A percentile compares a stretch with the other conserved stretches of the same genome.
phyloP scores from a whole-genome alignment of 2,888 invertebrate species.

The Polietes domitor region DNA sequence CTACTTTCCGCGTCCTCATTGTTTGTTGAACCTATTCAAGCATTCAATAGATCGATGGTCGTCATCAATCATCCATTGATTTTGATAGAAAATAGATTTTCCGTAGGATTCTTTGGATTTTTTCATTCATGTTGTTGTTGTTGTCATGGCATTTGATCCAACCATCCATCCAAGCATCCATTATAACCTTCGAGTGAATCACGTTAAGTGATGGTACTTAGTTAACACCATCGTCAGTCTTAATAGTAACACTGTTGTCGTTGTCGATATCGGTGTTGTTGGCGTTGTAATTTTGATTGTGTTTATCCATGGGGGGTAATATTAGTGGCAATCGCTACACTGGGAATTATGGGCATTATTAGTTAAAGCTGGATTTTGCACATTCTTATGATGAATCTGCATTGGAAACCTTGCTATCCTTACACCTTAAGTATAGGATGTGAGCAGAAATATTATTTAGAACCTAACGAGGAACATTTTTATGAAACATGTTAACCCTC shows the following conservation, averaged over 20 bases:
- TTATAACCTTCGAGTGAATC: not conserved
- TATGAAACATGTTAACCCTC: too few species aligned
- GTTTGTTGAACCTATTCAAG: not conserved
- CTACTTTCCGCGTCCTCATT: too few species aligned
- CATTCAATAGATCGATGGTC: not conserved
- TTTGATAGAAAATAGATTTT: conserved; percentile 21
- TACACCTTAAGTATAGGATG: too few species aligned
- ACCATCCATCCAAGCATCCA: too few species aligned
- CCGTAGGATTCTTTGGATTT: not conserved
- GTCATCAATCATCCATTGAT: conserved; percentile 32
- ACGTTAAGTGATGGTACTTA: conserved; percentile 9
- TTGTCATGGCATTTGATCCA: not conserved
- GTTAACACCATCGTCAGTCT: not conserved
- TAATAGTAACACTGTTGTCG: not conserved
- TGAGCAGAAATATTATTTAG: too few species aligned
- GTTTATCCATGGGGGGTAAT: not conserved
- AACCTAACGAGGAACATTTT: too few species aligned
- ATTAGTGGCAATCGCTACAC: not conserved
- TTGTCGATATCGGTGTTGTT: too few species aligned
- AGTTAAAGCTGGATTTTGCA: not conserved
- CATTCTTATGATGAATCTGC: too few species aligned
- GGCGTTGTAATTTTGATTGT: too few species aligned
- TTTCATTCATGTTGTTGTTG: not conserved
- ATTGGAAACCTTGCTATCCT: too few species aligned
- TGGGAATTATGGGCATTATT: not conserved